Evolutionary conservation across 2,797 vertebrate genomes (phyloP), one percentile per base, ranked within the genome.

Genomic region (Decapterus maruadsi): DNA sequence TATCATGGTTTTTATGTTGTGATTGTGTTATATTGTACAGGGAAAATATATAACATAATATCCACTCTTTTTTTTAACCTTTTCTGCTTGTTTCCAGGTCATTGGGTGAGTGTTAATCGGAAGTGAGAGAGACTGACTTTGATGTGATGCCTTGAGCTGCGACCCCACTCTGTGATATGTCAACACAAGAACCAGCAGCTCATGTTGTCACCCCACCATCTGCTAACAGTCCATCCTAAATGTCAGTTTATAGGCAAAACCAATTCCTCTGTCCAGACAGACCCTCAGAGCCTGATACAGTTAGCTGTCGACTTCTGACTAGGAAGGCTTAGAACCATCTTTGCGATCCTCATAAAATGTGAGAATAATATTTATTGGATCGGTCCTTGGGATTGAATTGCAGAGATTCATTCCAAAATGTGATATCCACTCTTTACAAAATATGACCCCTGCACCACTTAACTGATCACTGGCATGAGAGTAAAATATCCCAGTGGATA

Each of bases 121-220:
- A 70, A 67, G 40, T 19, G 53, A 71, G 61, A 63, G 61, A 69
- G 70, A 72, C 50, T 40, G 82, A 73, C 72, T 86, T 81, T 84
- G 73, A 87, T 75, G 77, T 68, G 84, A 86, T 75, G 84, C 82
- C 86, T 83, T 80, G 82, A 89, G 87, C 87, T 34, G 56, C 63
- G 59, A 79, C 84, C 85, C 82, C 75, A 14, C 81, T 26, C 81
- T 26, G 82, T 75, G 78, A 89, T 80, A 83, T 80, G 89, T 89
- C 90, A 87, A 73, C 90, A 85, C 62, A 60, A 77, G 74, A 85
- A 90, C 75, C 73, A 76, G 84, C 71, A 73, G 86, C 83, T 92
- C 82, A 71, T 82, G 85, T 88, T 89, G 87, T 90, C 89, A 89
- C 89, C 75, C 70, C 77, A 83, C 82, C 87, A 89, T 93, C 90